These are phyloP conservation scores for Orthonychiurus folsomi DNA, from an alignment of 2,888 invertebrate genomes.

Conservation along the genomic window DNA sequence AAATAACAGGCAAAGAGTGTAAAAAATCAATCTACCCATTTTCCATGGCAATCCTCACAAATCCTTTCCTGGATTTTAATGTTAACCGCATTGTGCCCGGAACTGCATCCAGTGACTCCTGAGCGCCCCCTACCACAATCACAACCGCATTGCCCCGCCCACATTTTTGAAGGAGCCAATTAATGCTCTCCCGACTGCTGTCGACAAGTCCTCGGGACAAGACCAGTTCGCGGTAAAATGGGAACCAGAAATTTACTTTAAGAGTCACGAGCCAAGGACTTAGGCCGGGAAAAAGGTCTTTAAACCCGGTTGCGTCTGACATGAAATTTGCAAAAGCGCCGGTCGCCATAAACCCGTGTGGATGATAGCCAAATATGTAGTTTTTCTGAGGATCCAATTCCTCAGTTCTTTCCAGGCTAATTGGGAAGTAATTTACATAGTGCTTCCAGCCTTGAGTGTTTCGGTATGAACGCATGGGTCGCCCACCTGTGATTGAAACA, in stretches of 20 bases:
- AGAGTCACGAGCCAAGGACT: slow-evolving; percentile 51
- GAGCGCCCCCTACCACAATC: slow-evolving; percentile 79
- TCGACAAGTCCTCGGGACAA: slow-evolving; percentile 45
- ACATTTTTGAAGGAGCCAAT: slow-evolving; percentile 52
- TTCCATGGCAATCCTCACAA: slow-evolving; percentile 61
- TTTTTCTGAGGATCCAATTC: slow-evolving; percentile 70
- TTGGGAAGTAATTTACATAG: slow-evolving; percentile 50
- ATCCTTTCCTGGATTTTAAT: slow-evolving; percentile 67
- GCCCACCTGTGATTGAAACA: no score
- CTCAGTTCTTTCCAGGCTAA: slow-evolving; percentile 61
- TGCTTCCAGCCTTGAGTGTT: slow-evolving; percentile 61
- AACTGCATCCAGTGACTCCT: slow-evolving; percentile 61
- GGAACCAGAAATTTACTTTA: slow-evolving; percentile 62
- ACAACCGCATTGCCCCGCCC: slow-evolving; percentile 53
- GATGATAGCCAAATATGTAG: slow-evolving; percentile 79
- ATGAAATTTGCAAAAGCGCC: slow-evolving; percentile 41
- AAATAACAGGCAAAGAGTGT: no score
- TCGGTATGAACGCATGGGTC: slow-evolving; percentile 49
- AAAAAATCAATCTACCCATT: no score
- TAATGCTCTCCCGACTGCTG: slow-evolving; percentile 58
- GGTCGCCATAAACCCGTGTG: slow-evolving; percentile 84
- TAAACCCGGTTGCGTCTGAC: slow-evolving; percentile 28
- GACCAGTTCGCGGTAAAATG: slow-evolving; percentile 61
- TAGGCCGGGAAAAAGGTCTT: slow-evolving; percentile 55
- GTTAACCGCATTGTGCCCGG: slow-evolving; percentile 66